Evolutionary conservation across 1,140 invertebrate species (phyloP), one percentile per base, ranked within the genome.

Genomic region (Psilanteris sp.): DNA sequence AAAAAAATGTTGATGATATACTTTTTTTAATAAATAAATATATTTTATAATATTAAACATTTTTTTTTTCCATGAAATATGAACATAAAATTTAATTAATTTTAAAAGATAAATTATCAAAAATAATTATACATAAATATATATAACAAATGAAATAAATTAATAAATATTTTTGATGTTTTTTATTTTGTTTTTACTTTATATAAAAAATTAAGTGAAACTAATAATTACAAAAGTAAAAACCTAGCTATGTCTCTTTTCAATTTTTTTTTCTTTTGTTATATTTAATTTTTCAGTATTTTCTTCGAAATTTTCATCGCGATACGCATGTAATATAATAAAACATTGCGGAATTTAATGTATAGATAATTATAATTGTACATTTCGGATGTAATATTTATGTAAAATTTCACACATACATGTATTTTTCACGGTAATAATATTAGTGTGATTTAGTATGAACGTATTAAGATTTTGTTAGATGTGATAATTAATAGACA

Each of bases 371-470:
- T 73, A 61, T 73, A 73, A 73, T 44, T 73, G 59, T 66, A 73
- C 59, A 73, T 73, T 73, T 73, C 70, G 70, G 54, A 59, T 73
- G 70, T 73, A 73, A 73, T 73, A 73, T 73, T 73, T 66, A 66
- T 73, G 59, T 73, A 73, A 73, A 66, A 73, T 66, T 73, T 73
- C 70, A 73, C 66, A 73, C 52, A 73, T 73, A 73, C 52, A 61
- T 59, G 54, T 73, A 73, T 66, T 73, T 73, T 73, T 73, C 61
- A 66, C 66, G 44, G 27, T 59, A 66, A 48, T 5, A 54, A 48
- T 55, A 43, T 66, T 34, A 57, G 59, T 73, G 70, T 73, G 52
- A 59, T 61, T 61, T 59, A 72, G 50, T 14, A 50, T 26, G 34
- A 66, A 44, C 44, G 37, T 54, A 73, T 73, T 54, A 43, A 64